Evolutionary conservation across 2,888 invertebrate genomes (phyloP), one percentile per base, ranked within the genome.

Genomic region (Chorisops tibialis): DNA sequence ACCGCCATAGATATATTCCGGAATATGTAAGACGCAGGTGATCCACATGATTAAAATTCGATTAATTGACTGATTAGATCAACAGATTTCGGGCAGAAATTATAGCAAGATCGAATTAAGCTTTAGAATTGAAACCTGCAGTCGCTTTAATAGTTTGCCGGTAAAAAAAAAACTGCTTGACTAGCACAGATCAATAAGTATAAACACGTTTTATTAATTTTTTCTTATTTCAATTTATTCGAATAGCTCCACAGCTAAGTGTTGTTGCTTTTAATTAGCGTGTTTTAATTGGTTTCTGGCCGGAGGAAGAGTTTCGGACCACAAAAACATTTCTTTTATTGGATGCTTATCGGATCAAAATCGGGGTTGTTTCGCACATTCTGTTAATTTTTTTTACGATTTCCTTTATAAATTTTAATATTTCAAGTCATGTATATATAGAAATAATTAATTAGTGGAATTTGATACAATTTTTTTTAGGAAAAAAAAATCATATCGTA

Each of bases 241-340:
- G n/a, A n/a, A n/a, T n/a, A n/a, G n/a, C n/a, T n/a, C n/a, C n/a
- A n/a, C n/a, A n/a, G n/a, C n/a, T n/a, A n/a, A 30, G 30, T 30
- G 30, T 50, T 50, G 49, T 50, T 35, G 49, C 14, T 50, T 35
- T 50, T 50, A 50, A 50, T 50, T 50, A 50, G 49, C 18, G 49
- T 18, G n/a, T 35, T 35, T 30, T 30, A 30, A 50, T 30, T 50
- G 16, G 30, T 30, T 30, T 30, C 30, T 50, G n/a, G 49, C 49
- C 49, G 30, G 16, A 35, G 49, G 49, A 16, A 35, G 49, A 50
- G 49, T 30, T 30, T 9, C 3, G 30, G 9, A 30, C 30, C 30
- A 2, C 30, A 30, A 5, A 30, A 30, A 30, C 5, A 7, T 7
- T 30, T 30, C 30, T 30, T 30, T 30, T 30, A 30, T 30, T 30